Evolutionary conservation across 2,888 invertebrate species (phyloP).

Genomic region (Apotomis betuletana): DNA sequence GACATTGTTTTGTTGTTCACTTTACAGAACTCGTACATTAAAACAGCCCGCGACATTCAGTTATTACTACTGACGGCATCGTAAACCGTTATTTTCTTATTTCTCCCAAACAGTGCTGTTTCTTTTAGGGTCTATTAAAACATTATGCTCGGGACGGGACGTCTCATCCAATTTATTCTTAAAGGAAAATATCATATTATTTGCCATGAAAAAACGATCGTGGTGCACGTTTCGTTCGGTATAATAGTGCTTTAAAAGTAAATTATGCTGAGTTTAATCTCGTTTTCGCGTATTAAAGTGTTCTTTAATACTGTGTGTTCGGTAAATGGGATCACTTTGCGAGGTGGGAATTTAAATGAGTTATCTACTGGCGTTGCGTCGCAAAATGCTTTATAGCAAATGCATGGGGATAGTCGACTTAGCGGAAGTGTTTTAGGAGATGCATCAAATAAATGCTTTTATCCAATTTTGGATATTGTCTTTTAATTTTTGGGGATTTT

Average conservation of each 20-base stretch:
- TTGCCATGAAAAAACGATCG: conserved; percentile 34
- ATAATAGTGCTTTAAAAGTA: conserved; percentile 34
- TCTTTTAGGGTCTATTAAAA: conserved; percentile 39
- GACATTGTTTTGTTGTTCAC: not conserved
- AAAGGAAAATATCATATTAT: conserved; percentile 26
- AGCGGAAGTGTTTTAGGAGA: not conserved
- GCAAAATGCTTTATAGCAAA: not conserved
- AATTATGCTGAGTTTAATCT: conserved; percentile 27
- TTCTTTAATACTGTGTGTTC: conserved; percentile 16
- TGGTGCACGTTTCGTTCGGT: conserved; percentile 19
- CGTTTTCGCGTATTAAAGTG: conserved; percentile 15
- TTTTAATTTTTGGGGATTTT: no score
- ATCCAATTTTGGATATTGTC: no score
- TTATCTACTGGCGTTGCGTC: conserved; percentile 3
- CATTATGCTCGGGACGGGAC: conserved; percentile 23
- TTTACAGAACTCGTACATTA: conserved; percentile 7
- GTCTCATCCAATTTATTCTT: conserved; percentile 39
- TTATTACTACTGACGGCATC: conserved; percentile 15
- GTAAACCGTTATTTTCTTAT: conserved; percentile 37
- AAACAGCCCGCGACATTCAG: conserved; percentile 15
- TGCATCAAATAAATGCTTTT: no score
- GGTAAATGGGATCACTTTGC: conserved; percentile 19
- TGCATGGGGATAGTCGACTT: conserved; percentile 1
- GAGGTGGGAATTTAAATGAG: conserved; percentile 5
- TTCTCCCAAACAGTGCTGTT: conserved; percentile 31